Percentiles rank a stretch among this genome's conserved stretches.
These are phyloP conservation scores for Tetragonula carbonaria DNA, from an alignment of 2,888 invertebrate genomes.

Conservation along the genomic window DNA sequence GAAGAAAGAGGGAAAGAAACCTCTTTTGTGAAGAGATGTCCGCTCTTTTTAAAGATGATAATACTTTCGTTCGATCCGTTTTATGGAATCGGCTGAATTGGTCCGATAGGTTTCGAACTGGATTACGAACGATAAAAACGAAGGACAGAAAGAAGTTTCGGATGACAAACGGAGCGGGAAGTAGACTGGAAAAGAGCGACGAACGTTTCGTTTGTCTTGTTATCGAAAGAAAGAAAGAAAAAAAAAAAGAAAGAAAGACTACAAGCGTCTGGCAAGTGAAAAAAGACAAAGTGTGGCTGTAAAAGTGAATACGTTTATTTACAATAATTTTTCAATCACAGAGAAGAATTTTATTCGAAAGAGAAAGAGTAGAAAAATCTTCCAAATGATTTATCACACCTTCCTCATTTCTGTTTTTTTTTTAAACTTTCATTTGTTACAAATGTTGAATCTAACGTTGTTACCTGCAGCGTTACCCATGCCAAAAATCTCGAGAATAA, in stretches of 20 bases:
- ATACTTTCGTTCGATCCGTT: constrained; percentile 29
- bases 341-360: not conserved
- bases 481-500: not conserved
- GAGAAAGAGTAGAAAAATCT: not conserved
- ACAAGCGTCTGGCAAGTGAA: not conserved
- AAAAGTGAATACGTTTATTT: not conserved
- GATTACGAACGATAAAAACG: constrained; percentile 23
- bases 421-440: not conserved
- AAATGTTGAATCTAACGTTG: no score
- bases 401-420: no score
- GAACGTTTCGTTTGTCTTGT: constrained; percentile 1
- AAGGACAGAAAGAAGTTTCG: not conserved
- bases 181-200: not conserved
- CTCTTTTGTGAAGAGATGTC: not conserved
- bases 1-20: not conserved
- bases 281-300: not conserved
- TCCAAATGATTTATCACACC: no score
- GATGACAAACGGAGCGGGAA: not conserved
- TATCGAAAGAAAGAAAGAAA: not conserved
- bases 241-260: not conserved
- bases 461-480: no score
- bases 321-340: not conserved
- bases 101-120: constrained; percentile 10
- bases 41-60: constrained; percentile 8
- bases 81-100: constrained; percentile 31